These are phyloP conservation scores for Phthorimaea operculella DNA, from an alignment of 1,140 invertebrate genomes.

Conservation along the genomic window DNA sequence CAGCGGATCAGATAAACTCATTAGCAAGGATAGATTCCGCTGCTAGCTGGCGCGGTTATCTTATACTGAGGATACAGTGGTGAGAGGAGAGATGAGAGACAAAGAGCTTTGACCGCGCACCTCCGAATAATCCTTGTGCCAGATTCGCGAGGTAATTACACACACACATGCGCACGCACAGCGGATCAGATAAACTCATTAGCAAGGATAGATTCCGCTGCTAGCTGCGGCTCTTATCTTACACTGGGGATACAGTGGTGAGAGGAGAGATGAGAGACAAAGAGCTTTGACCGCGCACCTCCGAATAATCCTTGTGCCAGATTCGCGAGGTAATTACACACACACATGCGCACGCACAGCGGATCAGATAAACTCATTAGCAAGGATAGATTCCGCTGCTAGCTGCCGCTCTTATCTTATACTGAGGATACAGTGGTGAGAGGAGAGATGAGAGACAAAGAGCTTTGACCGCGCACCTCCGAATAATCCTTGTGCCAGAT, in stretches of 20 bases:
- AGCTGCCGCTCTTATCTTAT: constrained; percentile 47
- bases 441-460: constrained; percentile 22
- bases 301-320: constrained; percentile 48
- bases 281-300: constrained; percentile 40
- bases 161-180: constrained; percentile 38
- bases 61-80: constrained; percentile 13
- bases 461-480: constrained; percentile 36
- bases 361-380: constrained; percentile 66
- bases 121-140: constrained; percentile 44
- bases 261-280: constrained; percentile 26
- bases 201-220: constrained; percentile 62
- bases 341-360: constrained; percentile 35
- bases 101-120: constrained; percentile 40
- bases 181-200: constrained; percentile 64
- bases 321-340: constrained; percentile 58
- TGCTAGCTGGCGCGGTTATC: constrained; percentile 50
- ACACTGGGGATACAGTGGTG: constrained; percentile 9
- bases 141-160: constrained; percentile 60
- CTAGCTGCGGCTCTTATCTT: constrained; percentile 49
- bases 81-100: constrained; percentile 13
- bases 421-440: constrained; percentile 7
- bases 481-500: constrained; percentile 53
- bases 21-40: constrained; percentile 65
- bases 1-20: constrained; percentile 60
- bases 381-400: constrained; percentile 61